Percentiles rank a stretch among this genome's conserved stretches.
Evolutionary conservation across 2,888 invertebrate species (phyloP).

Genomic region (Sesamia inferens): DNA sequence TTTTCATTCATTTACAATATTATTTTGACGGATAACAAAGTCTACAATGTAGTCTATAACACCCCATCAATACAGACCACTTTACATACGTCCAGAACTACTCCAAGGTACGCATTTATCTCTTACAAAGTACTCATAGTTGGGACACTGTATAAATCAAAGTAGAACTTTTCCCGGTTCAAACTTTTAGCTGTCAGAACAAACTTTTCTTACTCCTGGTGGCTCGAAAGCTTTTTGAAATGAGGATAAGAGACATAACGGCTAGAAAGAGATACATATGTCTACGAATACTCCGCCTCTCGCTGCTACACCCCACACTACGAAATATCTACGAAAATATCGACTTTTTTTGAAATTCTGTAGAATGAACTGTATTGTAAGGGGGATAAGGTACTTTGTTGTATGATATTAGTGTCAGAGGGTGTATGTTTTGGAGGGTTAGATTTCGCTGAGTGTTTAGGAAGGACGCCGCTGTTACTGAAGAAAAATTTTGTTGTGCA

Average conservation of each 20-base stretch:
- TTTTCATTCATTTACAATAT: not conserved
- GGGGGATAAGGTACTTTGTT: slow-evolving; percentile 33
- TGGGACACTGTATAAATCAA: slow-evolving; percentile 34
- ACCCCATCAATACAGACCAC: slow-evolving; percentile 2
- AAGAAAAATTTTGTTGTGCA: slow-evolving; percentile 19
- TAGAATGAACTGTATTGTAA: slow-evolving; percentile 48
- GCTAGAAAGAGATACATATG: slow-evolving; percentile 66
- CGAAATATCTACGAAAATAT: slow-evolving; percentile 74
- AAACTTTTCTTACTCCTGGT: slow-evolving; percentile 55
- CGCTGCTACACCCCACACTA: slow-evolving; percentile 74
- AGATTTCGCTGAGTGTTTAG: slow-evolving; percentile 30
- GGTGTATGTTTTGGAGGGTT: slow-evolving; percentile 43
- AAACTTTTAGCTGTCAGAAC: slow-evolving; percentile 9
- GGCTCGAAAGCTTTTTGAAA: slow-evolving; percentile 52
- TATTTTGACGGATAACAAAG: not conserved
- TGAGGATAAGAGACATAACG: slow-evolving; percentile 50
- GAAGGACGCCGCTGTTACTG: slow-evolving; percentile 4
- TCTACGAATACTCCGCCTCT: slow-evolving; percentile 43
- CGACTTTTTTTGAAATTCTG: slow-evolving; percentile 68
- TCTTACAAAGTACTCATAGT: slow-evolving; percentile 13
- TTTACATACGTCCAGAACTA: slow-evolving; percentile 18
- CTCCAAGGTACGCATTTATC: slow-evolving; percentile 33
- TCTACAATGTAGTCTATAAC: slow-evolving; percentile 3
- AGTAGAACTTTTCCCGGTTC: not conserved
- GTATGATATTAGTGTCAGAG: slow-evolving; percentile 15